Base-by-base conservation (phyloP, 2,888 invertebrate genomes). In the Limnephilus auricula region DNA sequence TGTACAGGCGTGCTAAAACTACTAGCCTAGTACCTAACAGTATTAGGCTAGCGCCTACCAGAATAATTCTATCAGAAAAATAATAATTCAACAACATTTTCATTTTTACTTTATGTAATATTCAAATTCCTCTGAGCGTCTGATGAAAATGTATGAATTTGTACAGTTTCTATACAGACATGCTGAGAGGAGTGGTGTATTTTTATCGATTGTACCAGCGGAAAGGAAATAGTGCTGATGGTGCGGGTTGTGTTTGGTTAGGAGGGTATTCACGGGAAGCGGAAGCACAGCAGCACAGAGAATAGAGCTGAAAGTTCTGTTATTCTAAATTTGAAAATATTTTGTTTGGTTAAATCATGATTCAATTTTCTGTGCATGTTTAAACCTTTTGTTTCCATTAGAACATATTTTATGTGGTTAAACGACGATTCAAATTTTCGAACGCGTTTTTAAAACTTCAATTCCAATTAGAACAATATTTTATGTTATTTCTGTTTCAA, bases 141-240 rank as follows among this genome's bases (percentile, higher is more conserved):
- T 65, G 65, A 85, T 85, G 85, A 25, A 85, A 34, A 85, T 40
- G 40, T 65, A 65, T 65, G 37, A 40, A 40, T 85, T 85, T 85
- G 34, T 30, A 34, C 45, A 13, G 85, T 45, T 85, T 32, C 80
- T 82, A 90, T 37, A 83, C 78, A 83, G 50, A 50, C 50, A 18
- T 65, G 25, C 65, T n/a, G 65, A 25, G 9, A 65, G 65, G 65
- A 37, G 37, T 30, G 83, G 89, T 90, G 92, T 90, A 90, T 92
- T 92, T 93, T 92, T 93, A 93, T 93, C 92, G 93, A 93, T 93
- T 93, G 89, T 65, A 90, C 89, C 84, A 79, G 31, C 79, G 82
- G 92, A 91, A 90, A 90, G 93, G 91, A 91, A 90, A 93, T 89
- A 88, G 85, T 92, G 93, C 93, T 93, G 91, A 93, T 87, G 89